Percentiles rank a stretch among this genome's conserved stretches.
Conservation (phyloP, 2,888 invertebrate species). For the Sturmia bella region DNA sequence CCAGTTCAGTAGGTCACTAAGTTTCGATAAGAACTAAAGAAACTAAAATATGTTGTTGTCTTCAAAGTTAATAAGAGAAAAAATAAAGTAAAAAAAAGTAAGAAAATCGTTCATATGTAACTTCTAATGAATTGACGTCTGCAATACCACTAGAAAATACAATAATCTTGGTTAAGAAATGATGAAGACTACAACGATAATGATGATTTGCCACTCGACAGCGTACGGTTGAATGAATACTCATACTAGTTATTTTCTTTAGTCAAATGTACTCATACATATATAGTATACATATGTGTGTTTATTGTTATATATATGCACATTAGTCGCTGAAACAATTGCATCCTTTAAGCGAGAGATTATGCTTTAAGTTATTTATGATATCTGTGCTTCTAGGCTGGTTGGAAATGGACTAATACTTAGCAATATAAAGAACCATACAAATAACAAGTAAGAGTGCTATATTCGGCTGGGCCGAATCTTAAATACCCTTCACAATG, state of each 20-base stretch:
- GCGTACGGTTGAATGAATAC: slow-evolving; percentile 15
- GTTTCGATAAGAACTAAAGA: slow-evolving; percentile 66
- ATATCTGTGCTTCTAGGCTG: too few relatives aligned
- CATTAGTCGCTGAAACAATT: not conserved
- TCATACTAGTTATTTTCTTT: not conserved
- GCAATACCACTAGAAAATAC: slow-evolving; percentile 36
- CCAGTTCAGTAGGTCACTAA: slow-evolving; percentile 74
- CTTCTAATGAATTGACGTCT: slow-evolving; percentile 65
- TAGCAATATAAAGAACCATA: too few relatives aligned
- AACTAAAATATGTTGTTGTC: slow-evolving; percentile 42
- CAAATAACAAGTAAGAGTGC: too few relatives aligned
- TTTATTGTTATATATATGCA: not conserved
- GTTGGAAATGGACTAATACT: too few relatives aligned
- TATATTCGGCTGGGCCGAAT: too few relatives aligned
- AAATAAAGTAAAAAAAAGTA: slow-evolving; percentile 16
- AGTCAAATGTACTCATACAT: not conserved
- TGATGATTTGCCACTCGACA: slow-evolving; percentile 42
- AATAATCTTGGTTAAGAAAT: slow-evolving; percentile 50
- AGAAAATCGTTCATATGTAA: slow-evolving; percentile 36
- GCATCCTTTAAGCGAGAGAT: too few relatives aligned
- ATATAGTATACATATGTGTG: slow-evolving; percentile 7
- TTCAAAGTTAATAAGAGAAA: not conserved
- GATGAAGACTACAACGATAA: slow-evolving; percentile 31
- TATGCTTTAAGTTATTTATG: too few relatives aligned
- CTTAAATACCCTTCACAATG: too few relatives aligned